Conservation (phyloP, 2,113 vertebrate species). For the Megaceryle torquata region DNA sequence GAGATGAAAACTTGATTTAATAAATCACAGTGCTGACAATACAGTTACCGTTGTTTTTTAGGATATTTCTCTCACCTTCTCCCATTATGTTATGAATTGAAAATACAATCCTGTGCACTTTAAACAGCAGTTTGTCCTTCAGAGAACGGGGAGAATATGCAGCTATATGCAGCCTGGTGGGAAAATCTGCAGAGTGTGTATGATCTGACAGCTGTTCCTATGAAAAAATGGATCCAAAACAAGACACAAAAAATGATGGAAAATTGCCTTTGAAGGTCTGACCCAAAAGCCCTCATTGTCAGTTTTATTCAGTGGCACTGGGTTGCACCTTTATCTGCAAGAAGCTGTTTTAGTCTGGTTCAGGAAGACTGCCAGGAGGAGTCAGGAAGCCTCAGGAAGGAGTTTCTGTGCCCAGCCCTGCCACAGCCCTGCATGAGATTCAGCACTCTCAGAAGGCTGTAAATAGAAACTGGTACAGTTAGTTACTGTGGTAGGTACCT, state of each 20-base stretch:
- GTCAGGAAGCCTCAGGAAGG: not conserved
- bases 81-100: not conserved
- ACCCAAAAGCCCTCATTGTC: not conserved
- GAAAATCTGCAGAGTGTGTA: not conserved
- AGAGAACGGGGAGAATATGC: not conserved
- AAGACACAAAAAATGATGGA: not conserved
- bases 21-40: not conserved
- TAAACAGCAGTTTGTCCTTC: not conserved
- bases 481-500: not conserved
- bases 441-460: not conserved
- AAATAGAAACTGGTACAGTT: not conserved
- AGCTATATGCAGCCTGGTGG: not conserved
- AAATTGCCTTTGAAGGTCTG: not conserved
- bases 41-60: not conserved
- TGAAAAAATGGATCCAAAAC: not conserved
- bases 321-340: not conserved
- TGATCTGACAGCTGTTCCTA: not conserved
- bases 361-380: slow-evolving; percentile 1
- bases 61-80: not conserved
- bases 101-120: not conserved
- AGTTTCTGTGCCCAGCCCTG: not conserved
- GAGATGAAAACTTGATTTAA: not conserved
- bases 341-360: slow-evolving; percentile 18
- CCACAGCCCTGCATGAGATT: not conserved
- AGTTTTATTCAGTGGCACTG: not conserved